phyloP scores from a whole-genome alignment of 2,113 vertebrate genomes.

The Psephotus haematonotus region DNA sequence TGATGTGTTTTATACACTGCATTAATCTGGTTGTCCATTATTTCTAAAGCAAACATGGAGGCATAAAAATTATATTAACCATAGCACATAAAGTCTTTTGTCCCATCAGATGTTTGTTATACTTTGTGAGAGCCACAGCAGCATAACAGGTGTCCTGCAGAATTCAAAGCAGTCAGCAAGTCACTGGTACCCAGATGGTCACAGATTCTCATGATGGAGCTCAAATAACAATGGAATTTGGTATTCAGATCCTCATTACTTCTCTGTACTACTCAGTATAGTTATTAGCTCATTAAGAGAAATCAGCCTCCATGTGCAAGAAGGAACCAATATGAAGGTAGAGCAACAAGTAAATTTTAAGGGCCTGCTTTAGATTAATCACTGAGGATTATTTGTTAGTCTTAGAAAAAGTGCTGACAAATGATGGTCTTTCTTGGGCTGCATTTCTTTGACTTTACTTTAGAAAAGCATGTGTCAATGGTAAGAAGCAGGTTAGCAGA shows the following conservation, averaged over 20 bases:
- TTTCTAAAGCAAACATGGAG: slow-evolving; percentile 44
- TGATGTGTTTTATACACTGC: slow-evolving; percentile 10
- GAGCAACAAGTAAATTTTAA: not conserved
- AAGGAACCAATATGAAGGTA: fast-evolving
- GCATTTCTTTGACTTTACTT: not conserved
- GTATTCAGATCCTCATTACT: not conserved
- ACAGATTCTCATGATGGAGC: fast-evolving
- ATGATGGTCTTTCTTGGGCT: not conserved
- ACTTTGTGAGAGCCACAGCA: not conserved
- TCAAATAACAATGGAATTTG: not conserved
- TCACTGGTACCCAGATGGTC: not conserved
- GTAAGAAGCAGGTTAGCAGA: slow-evolving; percentile 38
- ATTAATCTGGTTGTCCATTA: slow-evolving; percentile 49
- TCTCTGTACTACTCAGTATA: not conserved
- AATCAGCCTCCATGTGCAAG: not conserved
- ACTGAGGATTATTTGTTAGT: not conserved
- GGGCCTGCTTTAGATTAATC: not conserved
- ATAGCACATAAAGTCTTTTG: slow-evolving; percentile 20
- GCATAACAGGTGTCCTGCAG: not conserved
- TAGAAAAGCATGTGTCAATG: not conserved
- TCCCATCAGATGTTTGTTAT: slow-evolving; percentile 28
- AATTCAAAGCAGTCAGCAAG: not conserved
- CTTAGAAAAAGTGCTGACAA: not conserved
- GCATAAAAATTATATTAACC: slow-evolving; percentile 43
- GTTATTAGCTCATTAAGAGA: not conserved